Percentiles rank a stretch among this genome's conserved stretches.
Evolutionary conservation across 2,113 vertebrate species (phyloP).

Genomic region (Butorides virescens): DNA sequence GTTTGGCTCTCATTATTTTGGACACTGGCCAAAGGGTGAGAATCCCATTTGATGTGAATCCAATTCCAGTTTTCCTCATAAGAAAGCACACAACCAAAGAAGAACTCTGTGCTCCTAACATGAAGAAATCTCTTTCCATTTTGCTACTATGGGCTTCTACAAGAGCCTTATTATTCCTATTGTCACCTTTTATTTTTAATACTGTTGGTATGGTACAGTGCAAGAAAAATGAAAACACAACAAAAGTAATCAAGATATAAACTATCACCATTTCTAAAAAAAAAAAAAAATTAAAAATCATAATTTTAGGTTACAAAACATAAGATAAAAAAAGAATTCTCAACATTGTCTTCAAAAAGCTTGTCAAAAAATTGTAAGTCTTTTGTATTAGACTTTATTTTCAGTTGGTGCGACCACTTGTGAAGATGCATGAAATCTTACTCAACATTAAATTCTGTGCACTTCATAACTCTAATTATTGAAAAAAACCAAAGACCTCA

Average conservation of each 20-base stretch:
- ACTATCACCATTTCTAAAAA: not conserved
- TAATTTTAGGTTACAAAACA: not conserved
- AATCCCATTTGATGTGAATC: not conserved
- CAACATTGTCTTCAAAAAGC: not conserved
- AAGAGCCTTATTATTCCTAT: not conserved
- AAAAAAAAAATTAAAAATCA: not conserved
- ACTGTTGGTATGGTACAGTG: not conserved
- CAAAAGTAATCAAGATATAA: not conserved
- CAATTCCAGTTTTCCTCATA: not conserved
- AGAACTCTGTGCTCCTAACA: not conserved
- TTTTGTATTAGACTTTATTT: not conserved
- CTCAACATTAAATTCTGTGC: not conserved
- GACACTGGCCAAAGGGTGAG: not conserved
- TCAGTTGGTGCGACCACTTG: not conserved
- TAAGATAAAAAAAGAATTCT: not conserved
- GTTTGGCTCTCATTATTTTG: not conserved
- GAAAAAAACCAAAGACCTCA: not conserved
- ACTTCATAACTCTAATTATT: not conserved
- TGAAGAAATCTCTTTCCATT: not conserved
- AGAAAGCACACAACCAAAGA: not conserved
- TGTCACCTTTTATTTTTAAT: not conserved
- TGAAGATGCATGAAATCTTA: not conserved
- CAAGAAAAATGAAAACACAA: not conserved
- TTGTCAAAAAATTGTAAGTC: not conserved
- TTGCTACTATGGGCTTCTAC: not conserved